Evolutionary conservation across 2,113 vertebrate species (phyloP), one percentile per base, ranked within the genome.

Genomic region (Canis aureus): DNA sequence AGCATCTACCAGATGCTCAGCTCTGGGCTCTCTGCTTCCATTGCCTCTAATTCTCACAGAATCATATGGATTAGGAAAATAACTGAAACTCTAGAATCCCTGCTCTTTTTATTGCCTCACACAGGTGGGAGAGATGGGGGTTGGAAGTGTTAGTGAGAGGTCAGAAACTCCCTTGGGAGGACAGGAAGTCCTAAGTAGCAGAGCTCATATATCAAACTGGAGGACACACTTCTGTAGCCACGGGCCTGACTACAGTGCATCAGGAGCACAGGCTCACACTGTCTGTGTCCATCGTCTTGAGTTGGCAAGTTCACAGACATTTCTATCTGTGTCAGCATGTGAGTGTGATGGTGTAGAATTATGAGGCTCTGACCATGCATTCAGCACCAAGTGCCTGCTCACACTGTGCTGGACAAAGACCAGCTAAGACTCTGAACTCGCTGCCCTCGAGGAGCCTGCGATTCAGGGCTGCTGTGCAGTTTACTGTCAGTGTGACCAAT

Each of bases 21-120:
- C 64, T 90, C 66, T 76, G 13, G 2, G 57, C 29, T 86, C 29
- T 81, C 78, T 64, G 22, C 29, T 93, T 87, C 17, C 55, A 19
- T 82, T 67, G 35, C 25, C 74, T 95, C 38, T 51, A n/a, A 81
- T 91, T 96, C 60, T 87, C 60, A 64, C 53, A 80, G 35, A 86
- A 29, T 51, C 74, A 29, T 51, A 25, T 51, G 49, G 76, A 73
- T 82, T 87, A 51, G 92, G 29, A 94, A 94, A 91, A 96, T 85
- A 95, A 84, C 43, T 74, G 55, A 57, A 67, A 95, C 32, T 90
- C 60, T 16, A 94, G 74, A 71, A 67, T 55, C 55, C 81, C 73
- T 91, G 78, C 32, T 94, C 3, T 92, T 74, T 89, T 84, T 51
- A 87, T 80, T 92, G 55, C 15, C 74, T 94, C 74, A n/a, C 10